Evolutionary conservation across 92 coral and sea anemone species (phyloP).

Genomic region (Parazoanthus darwini): DNA sequence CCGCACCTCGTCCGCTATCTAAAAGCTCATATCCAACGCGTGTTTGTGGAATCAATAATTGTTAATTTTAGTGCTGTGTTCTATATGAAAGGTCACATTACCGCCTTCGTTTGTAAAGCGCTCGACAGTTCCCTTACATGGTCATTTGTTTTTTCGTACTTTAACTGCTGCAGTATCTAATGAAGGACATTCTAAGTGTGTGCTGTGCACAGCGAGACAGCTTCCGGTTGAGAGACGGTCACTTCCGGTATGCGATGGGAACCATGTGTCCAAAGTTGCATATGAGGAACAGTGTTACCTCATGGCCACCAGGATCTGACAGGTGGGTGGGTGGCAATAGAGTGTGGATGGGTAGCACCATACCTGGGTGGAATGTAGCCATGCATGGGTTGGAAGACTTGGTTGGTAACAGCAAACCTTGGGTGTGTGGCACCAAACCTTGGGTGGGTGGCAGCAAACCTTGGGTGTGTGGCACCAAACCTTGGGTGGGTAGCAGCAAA

Average conservation of each 20-base stretch:
- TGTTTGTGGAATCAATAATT: too few relatives aligned
- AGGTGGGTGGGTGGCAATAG: conserved; percentile 34
- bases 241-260: conserved; percentile 82
- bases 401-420: background rate
- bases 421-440: background rate
- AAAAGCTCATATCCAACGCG: too few relatives aligned
- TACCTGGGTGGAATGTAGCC: background rate
- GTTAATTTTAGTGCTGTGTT: too few relatives aligned
- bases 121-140: background rate
- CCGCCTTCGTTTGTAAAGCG: background rate
- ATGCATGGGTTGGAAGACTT: background rate
- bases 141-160: background rate
- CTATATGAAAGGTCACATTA: too few relatives aligned
- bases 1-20: too few relatives aligned
- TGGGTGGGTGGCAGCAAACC: background rate
- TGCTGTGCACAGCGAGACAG: conserved; percentile 80
- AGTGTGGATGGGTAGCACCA: background rate
- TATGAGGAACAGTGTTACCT: conserved; percentile 77
- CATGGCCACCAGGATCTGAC: conserved; percentile 85
- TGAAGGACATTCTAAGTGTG: conserved; percentile 85
- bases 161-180: conserved; percentile 62
- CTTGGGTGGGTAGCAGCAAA: background rate
- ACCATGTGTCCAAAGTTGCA: conserved; percentile 84
- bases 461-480: background rate
- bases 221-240: conserved; percentile 87